These are phyloP conservation scores for Drosophila ochracea DNA, from an alignment of 2,888 invertebrate species.

Conservation along the genomic window DNA sequence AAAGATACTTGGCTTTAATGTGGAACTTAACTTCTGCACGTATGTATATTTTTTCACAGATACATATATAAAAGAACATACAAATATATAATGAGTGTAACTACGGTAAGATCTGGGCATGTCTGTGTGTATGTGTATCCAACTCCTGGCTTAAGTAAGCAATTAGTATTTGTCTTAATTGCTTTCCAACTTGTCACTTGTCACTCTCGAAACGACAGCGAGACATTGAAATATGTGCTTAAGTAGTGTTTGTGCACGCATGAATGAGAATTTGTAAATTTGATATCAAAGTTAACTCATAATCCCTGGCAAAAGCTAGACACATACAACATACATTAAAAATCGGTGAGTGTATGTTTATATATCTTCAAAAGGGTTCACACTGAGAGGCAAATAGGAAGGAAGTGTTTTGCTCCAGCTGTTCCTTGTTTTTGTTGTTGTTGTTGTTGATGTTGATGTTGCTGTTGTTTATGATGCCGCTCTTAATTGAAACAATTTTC, in stretches of 20 bases:
- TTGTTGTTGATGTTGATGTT: constrained; percentile 11
- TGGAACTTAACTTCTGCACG: constrained; percentile 8
- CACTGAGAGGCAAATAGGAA: constrained; percentile 28
- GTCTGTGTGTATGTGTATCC: constrained; percentile 4
- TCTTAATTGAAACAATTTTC: constrained; percentile 73
- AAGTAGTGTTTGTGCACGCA: constrained; percentile 41
- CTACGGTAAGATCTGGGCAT: not conserved
- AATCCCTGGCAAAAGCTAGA: constrained; percentile 45
- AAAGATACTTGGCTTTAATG: constrained; percentile 11
- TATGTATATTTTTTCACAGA: too few species aligned
- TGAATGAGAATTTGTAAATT: constrained; percentile 54
- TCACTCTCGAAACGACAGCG: constrained; percentile 30
- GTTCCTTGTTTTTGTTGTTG: constrained; percentile 2
- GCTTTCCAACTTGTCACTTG: constrained; percentile 57
- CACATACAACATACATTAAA: constrained; percentile 5
- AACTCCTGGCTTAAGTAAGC: constrained; percentile 41
- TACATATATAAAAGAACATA: not conserved
- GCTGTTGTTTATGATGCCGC: constrained; percentile 52
- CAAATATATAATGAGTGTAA: not conserved
- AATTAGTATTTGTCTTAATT: constrained; percentile 60
- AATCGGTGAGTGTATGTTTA: not conserved
- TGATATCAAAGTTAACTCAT: constrained; percentile 66
- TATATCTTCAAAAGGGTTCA: constrained; percentile 56
- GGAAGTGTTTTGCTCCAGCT: constrained; percentile 1
- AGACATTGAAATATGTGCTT: constrained; percentile 34